These are phyloP conservation scores for Macrophya annulata DNA, from an alignment of 2,888 invertebrate genomes.

Conservation along the genomic window DNA sequence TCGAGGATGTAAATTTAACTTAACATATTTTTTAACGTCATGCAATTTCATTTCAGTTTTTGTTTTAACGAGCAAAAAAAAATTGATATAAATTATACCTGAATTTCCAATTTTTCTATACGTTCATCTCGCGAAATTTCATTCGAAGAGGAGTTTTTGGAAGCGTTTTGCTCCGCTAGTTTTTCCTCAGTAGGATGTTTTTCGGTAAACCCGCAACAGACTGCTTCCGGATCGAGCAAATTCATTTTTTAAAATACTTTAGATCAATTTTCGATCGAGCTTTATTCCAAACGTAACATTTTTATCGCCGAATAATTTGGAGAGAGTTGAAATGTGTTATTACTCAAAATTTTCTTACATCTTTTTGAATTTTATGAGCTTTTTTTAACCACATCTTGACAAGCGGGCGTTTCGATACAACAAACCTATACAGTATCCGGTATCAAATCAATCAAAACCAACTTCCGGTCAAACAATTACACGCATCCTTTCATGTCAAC, in stretches of 20 bases:
- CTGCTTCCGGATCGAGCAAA: conserved; percentile 17
- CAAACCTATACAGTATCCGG: neutral
- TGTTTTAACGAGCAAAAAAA: neutral
- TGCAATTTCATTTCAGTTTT: neutral
- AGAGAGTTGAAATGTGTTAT: neutral
- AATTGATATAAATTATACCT: neutral
- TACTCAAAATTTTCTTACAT: neutral
- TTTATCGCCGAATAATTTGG: neutral
- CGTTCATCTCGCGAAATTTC: neutral
- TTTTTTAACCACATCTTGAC: neutral
- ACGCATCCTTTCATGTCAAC: conserved; percentile 4
- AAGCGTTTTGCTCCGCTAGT: neutral
- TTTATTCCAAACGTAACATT: neutral
- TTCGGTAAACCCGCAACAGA: conserved; percentile 17
- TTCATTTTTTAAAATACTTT: neutral
- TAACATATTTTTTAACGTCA: neutral
- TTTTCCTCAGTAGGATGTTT: neutral
- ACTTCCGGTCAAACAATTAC: conserved; percentile 18
- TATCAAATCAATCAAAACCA: neutral
- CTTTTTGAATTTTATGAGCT: neutral
- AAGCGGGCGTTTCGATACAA: neutral
- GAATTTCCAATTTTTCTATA: conserved; percentile 36
- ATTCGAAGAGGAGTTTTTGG: neutral
- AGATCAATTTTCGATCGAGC: neutral
- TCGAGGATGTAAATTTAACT: neutral